Evolutionary conservation across 2,113 vertebrate genomes (phyloP).

Genomic region (Cyphomyrus plagiostoma): DNA sequence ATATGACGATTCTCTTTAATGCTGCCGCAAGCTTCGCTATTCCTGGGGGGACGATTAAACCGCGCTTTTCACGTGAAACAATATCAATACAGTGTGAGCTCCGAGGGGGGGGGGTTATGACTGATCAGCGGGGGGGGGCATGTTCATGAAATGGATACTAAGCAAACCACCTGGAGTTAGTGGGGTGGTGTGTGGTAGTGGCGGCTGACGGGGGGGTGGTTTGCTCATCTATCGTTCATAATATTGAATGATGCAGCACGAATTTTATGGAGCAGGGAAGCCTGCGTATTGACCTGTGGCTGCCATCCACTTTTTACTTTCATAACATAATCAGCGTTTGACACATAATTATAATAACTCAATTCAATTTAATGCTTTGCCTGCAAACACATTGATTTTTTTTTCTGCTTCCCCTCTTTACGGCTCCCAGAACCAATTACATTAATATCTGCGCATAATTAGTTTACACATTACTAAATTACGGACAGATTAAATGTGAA

Average conservation of each 20-base stretch:
- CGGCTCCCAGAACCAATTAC: conserved; percentile 88
- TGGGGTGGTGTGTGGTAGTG: no score
- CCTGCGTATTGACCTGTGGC: conserved; percentile 57
- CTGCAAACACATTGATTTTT: conserved; percentile 95
- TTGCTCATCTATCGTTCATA: conserved; percentile 31
- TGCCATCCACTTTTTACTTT: conserved; percentile 74
- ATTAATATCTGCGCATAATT: conserved; percentile 99
- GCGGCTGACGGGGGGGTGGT: neutral
- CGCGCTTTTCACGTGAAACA: conserved; percentile 35
- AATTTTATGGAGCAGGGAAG: conserved; percentile 60
- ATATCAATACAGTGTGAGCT: conserved; percentile 35
- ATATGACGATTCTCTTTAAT: conserved; percentile 31
- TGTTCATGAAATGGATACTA: conserved; percentile 19
- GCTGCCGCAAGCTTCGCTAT: conserved; percentile 31
- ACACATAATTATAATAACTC: conserved; percentile 77
- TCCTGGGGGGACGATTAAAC: conserved; percentile 37
- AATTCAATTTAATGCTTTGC: conserved; percentile 78
- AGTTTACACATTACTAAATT: conserved; percentile 99
- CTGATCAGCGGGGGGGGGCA: conserved; percentile 13
- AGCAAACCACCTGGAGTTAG: neutral
- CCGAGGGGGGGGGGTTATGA: conserved; percentile 22
- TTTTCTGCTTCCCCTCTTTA: conserved; percentile 58
- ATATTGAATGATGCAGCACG: conserved; percentile 53
- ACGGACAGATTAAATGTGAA: conserved; percentile 99
- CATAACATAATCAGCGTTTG: conserved; percentile 76